phyloP scores from a whole-genome alignment of 2,797 vertebrate species.

The Rhynchonycteris naso region DNA sequence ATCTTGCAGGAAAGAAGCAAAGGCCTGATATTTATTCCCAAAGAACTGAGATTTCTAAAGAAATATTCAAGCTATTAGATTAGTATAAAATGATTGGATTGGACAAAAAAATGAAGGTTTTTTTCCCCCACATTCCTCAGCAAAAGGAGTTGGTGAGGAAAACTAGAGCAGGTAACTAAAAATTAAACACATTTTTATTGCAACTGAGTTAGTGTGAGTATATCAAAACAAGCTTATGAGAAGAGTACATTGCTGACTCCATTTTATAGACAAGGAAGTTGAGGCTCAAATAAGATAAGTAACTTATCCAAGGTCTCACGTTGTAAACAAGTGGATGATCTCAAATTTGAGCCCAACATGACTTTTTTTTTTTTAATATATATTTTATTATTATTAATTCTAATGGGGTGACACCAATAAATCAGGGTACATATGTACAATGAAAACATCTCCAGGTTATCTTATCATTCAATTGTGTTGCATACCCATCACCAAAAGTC shows the following conservation, averaged over 20 bases:
- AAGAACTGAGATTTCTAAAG: not conserved
- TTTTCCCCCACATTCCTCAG: not conserved
- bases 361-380: too few species aligned
- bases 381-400: too few species aligned
- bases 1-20: not conserved
- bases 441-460: too few species aligned
- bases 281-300: conserved; percentile 18
- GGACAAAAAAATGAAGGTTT: not conserved
- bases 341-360: conserved; percentile 31
- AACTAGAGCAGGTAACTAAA: not conserved
- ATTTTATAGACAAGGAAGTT: conserved; percentile 49
- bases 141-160: not conserved
- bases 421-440: too few species aligned
- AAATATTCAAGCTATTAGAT: conserved; percentile 6
- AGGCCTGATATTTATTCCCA: not conserved
- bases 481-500: too few species aligned
- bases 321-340: not conserved
- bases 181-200: conserved; percentile 29
- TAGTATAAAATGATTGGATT: not conserved
- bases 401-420: too few species aligned
- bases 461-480: too few species aligned
- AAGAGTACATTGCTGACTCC: not conserved
- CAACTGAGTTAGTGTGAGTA: conserved; percentile 20
- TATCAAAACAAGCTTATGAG: not conserved
- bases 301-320: not conserved